phyloP scores from a whole-genome alignment of 1,140 invertebrate genomes.

The Bilobella aurantiaca region DNA sequence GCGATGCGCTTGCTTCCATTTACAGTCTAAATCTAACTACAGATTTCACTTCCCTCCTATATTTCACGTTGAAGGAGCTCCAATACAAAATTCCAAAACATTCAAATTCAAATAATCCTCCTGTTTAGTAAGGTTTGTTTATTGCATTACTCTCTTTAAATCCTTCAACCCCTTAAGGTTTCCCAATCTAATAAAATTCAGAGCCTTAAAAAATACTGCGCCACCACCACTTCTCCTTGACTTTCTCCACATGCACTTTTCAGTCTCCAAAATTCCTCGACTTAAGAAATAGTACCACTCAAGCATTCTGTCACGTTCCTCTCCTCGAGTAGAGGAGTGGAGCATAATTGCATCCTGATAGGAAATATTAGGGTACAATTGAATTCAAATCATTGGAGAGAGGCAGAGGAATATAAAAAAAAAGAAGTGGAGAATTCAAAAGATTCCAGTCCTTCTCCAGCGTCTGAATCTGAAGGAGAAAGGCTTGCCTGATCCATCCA shows the following conservation, averaged over 20 bases:
- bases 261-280: too few species aligned
- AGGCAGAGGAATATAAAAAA: not conserved
- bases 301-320: slow-evolving; percentile 2
- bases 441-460: too few species aligned
- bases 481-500: slow-evolving; percentile 7
- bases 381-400: slow-evolving; percentile 1
- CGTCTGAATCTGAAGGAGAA: not conserved
- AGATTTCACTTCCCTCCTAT: too few species aligned
- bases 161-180: not conserved
- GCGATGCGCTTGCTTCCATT: too few species aligned
- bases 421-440: not conserved
- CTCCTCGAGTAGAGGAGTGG: not conserved
- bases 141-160: not conserved
- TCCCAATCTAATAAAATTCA: not conserved
- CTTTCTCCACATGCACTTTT: not conserved
- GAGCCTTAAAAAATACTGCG: not conserved
- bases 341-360: slow-evolving; percentile 7
- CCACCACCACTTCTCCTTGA: not conserved
- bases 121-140: not conserved
- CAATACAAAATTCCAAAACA: not conserved
- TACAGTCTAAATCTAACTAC: too few species aligned
- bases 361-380: not conserved
- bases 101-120: not conserved
- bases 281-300: too few species aligned
- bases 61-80: too few species aligned